Evolutionary conservation across 1,140 invertebrate genomes (phyloP).

Genomic region (Leguminivora glycinivorella): DNA sequence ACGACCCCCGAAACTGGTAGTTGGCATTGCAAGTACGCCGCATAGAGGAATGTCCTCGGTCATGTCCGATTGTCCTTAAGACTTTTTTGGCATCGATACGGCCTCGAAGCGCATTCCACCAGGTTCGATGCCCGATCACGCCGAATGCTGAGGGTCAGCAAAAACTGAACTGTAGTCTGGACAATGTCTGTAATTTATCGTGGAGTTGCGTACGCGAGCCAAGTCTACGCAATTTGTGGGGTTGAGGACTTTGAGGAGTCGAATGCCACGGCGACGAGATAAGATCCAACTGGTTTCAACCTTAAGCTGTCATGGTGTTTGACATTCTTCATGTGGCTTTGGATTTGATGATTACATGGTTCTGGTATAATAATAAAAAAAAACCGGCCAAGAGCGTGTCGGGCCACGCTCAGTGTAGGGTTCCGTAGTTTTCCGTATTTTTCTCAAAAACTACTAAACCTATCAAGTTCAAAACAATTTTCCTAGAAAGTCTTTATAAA

Average conservation of each 20-base stretch:
- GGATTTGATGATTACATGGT: too few species aligned
- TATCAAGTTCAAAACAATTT: too few species aligned
- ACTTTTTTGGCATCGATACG: conserved; percentile 13
- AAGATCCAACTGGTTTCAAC: background rate
- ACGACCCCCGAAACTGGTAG: background rate
- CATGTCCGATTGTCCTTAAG: conserved; percentile 21
- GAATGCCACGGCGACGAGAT: background rate
- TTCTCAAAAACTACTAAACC: too few species aligned
- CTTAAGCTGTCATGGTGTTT: too few species aligned
- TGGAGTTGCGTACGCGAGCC: background rate
- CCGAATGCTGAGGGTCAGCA: conserved; percentile 8
- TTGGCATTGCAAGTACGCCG: conserved; percentile 8
- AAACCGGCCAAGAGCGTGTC: too few species aligned
- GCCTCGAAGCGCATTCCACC: conserved; percentile 13
- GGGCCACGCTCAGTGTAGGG: too few species aligned
- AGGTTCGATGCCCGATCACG: conserved; percentile 3
- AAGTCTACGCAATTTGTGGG: background rate
- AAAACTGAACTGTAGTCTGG: conserved; percentile 9
- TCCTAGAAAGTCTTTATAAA: too few species aligned
- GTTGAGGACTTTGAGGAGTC: background rate
- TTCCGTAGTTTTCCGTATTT: too few species aligned
- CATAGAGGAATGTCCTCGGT: background rate
- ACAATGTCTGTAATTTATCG: conserved; percentile 13
- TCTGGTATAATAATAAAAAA: too few species aligned
- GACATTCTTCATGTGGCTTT: too few species aligned